Percentiles rank a stretch among this genome's conserved stretches.
phyloP scores from a whole-genome alignment of 2,888 invertebrate species.

The Fissipunctia ypsillon region DNA sequence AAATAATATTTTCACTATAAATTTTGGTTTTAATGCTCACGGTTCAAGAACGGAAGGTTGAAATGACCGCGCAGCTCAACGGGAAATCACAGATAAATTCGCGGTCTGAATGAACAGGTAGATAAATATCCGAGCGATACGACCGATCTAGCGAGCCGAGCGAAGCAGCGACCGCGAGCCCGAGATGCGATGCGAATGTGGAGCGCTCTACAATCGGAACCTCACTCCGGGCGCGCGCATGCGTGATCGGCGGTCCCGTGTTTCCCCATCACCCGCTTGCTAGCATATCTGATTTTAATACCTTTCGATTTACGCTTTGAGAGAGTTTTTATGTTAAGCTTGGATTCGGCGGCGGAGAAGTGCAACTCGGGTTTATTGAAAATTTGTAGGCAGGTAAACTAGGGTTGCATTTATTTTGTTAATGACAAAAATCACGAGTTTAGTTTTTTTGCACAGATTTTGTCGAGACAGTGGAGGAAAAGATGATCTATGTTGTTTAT shows the following conservation, averaged over 20 bases:
- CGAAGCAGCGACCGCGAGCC: constrained; percentile 17
- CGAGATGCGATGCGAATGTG: constrained; percentile 53
- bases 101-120: constrained; percentile 47
- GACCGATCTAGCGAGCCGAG: constrained; percentile 1
- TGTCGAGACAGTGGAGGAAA: too few relatives aligned
- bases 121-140: constrained; percentile 19
- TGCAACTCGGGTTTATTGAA: constrained; percentile 32
- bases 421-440: background rate
- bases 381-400: background rate
- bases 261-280: constrained; percentile 53
- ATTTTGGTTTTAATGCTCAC: constrained; percentile 34
- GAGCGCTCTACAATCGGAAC: constrained; percentile 47
- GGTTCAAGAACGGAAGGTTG: constrained; percentile 8
- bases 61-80: constrained; percentile 6
- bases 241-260: constrained; percentile 39
- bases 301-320: constrained; percentile 58
- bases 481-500: background rate
- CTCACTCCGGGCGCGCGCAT: constrained; percentile 61
- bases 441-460: background rate
- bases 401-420: background rate
- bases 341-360: constrained; percentile 16
- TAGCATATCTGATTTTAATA: constrained; percentile 61
- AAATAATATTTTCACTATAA: background rate
- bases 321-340: constrained; percentile 30
- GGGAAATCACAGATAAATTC: constrained; percentile 18